Base-by-base conservation (phyloP, 2,797 vertebrate genomes). In the Poliocrania exsul region DNA sequence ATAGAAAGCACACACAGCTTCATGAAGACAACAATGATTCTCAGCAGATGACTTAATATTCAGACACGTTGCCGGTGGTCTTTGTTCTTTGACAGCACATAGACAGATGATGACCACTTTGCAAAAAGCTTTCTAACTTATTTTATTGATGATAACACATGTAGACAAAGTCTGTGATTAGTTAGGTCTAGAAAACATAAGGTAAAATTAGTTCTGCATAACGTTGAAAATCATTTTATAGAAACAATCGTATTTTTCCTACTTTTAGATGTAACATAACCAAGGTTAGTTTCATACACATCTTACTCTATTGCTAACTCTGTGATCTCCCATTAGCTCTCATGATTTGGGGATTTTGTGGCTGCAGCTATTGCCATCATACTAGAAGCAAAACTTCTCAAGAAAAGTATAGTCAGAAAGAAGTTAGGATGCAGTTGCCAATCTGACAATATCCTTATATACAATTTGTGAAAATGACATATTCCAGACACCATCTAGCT, bases 11-110 rank as follows among this genome's bases (percentile, higher is more conserved):
- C 54, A 67, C 83, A n/a, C 7, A 79, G 47, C 42, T 71, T 40
- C 57, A 18, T 42, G 62, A 84, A 46, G 66, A 37, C 47, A 64
- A 72, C n/a, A 37, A 16, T 5, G 11, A 44, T 70, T 93, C 58
- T 93, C 57, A 75, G 64, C 46, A 51, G 85, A 83, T n/a, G 66
- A 16, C 16, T 25, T 61, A 84, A 67, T 61, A 85, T 51, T 89
- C 65, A 33, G 51, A 61, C 50, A 46, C 8, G 33, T 74, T 64
- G 33, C 28, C 5, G 7, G 51, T n/a, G 71, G 60, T 46, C 67
- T 92, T 83, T 88, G 60, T 58, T 73, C 75, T 81, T 69, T 5
- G 4, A 35, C 4, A 82, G 38, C 53, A 50, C 53, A 47, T 12
- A 31, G 49, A 38, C 26, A 40, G 70, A 72, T 15, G 28, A 75